Base-by-base conservation (phyloP, 2,113 vertebrate genomes). In the Perca schrenkii region DNA sequence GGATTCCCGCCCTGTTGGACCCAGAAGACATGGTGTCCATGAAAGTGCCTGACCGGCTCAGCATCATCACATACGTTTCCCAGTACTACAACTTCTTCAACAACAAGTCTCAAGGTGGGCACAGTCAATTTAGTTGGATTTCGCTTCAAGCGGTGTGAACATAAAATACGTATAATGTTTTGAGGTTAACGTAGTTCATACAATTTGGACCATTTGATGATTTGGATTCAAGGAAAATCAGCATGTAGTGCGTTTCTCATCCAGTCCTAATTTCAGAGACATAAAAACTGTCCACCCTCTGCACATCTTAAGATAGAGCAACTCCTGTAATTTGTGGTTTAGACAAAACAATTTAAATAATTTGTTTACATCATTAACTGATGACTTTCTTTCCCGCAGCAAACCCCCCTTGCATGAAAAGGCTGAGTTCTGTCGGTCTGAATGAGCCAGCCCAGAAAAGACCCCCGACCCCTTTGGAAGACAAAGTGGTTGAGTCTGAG, bases 11-110 rank as follows among this genome's bases (percentile, higher is more conserved):
- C 22, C 94, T 99, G 76, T 92, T 99, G 91, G 98, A 99, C 91
- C 95, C 98, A 79, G 97, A 94, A 21, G 98, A 99, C 90, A 99
- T 99, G 98, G 98, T 99, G 80, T 97, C 98, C 74, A 99, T 99
- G 98, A 96, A 94, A 72, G 96, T 99, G 40, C 98, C 98, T 0
- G 98, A 99, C 91, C 96, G 98, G 62, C 97, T 99, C 58, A 99
- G 98, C 91, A 93, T 99, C 90, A 99, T 99, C 95, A 99, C 98
- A 54, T 99, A 99, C 0, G 97, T 99, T 74, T 99, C 98, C 0
- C 98, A 99, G 94, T 98, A 98, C 91, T 99, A 99, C 92, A 98
- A 99, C 95, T 96, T 96, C 93, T 99, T 99, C 84, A 96, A 95
- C 78, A 98, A 95, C 83, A 95, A 94, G 86, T 92, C 92, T 43